Base-by-base conservation (phyloP, 2,888 invertebrate genomes). In the Lepidonotus clava region DNA sequence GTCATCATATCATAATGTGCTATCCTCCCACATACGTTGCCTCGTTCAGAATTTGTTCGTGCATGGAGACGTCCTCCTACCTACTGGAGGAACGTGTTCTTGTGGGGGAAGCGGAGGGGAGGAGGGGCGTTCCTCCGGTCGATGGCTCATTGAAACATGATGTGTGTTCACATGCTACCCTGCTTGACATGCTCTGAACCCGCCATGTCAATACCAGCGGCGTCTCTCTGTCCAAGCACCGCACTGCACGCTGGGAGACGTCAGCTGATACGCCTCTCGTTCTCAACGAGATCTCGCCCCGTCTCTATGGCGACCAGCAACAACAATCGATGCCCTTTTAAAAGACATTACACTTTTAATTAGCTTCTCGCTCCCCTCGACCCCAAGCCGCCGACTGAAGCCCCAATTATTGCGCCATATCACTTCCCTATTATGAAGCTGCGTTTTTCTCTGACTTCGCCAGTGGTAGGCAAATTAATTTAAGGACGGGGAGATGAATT, bases 181-280 rank as follows among this genome's bases (percentile, higher is more conserved):
- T 61, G 61, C 28, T 61, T 28, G 61, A 61, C 61, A 61, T 61
- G 61, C 61, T 61, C 24, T 28, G 28, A 11, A 28, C 61, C 61
- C 61, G 61, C 21, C 61, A 61, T 61, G 61, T 61, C 61, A 28
- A 61, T 28, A 61, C 28, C n/a, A 61, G 11, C 61, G 61, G 61
- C 61, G 61, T 61, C 61, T 61, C 28, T 32, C 61, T 61, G 61
- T 24, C 61, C 56, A 24, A 11, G 46, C 46, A 6, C 8, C 46
- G 46, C 46, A 61, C 4, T 61, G 28, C 61, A 61, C 24, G 61
- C 2, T 32, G 28, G 61, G 61, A 61, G 61, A 53, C 24, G 61
- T 61, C 61, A 61, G 61, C 61, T 61, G 53, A 53, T 53, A 61
- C 61, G 28, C 18, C 28, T 61, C 61, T 61, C 61, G 61, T 61